A percentile compares a stretch with the other conserved stretches of the same genome.
Evolutionary conservation across 92 coral and sea anemone genomes (phyloP).

Genomic region (Nematostella vectensis): DNA sequence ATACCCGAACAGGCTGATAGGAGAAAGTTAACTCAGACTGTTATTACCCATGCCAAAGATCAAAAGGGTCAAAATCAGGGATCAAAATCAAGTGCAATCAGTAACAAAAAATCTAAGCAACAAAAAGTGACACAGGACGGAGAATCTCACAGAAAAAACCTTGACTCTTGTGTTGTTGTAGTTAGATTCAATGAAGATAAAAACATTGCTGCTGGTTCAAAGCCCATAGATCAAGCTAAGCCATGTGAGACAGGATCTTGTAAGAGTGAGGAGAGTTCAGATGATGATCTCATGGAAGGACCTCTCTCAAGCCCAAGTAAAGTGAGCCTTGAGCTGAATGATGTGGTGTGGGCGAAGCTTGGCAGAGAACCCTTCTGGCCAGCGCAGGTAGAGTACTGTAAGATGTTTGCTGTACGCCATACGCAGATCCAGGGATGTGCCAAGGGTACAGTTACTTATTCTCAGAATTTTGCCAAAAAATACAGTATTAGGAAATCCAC

Average conservation of each 20-base stretch:
- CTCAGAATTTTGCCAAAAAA: background rate
- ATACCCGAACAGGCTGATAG: no score
- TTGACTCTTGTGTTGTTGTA: no score
- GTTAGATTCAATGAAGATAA: no score
- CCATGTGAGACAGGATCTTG: background rate
- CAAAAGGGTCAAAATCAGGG: no score
- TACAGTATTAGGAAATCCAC: no score
- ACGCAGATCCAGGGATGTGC: background rate
- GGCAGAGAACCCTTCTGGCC: slow-evolving; percentile 60
- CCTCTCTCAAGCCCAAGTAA: slow-evolving; percentile 25
- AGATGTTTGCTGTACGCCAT: background rate
- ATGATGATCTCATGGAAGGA: slow-evolving; percentile 31
- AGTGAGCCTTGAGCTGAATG: slow-evolving; percentile 24
- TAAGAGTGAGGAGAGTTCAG: slow-evolving; percentile 27
- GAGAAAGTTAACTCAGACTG: no score
- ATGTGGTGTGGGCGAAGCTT: slow-evolving; percentile 77
- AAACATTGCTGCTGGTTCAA: no score
- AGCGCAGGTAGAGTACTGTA: slow-evolving; percentile 54
- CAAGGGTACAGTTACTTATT: background rate
- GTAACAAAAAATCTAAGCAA: no score
- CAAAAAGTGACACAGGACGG: no score
- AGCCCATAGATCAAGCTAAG: background rate
- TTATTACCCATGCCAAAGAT: no score
- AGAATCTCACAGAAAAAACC: no score
- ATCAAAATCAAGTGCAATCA: no score